phyloP scores from a whole-genome alignment of 1,140 invertebrate species.

The Triops longicaudatus region DNA sequence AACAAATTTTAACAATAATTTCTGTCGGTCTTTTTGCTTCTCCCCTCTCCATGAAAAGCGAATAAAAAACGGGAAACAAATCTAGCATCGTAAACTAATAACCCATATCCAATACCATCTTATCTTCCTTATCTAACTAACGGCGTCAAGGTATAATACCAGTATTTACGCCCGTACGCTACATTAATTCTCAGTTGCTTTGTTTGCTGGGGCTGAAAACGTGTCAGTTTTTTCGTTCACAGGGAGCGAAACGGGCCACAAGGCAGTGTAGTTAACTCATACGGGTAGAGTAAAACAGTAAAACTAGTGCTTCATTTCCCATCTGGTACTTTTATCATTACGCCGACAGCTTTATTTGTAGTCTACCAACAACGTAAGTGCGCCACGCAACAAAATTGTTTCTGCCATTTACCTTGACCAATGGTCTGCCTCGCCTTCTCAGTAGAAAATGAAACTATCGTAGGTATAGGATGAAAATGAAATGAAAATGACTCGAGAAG shows the following conservation, averaged over 20 bases:
- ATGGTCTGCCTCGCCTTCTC: not conserved
- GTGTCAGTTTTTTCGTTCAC: too few species aligned
- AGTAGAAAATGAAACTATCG: too few species aligned
- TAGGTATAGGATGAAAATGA: not conserved
- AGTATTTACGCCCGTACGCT: not conserved
- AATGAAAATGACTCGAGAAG: not conserved
- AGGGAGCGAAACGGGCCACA: too few species aligned
- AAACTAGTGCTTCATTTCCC: not conserved
- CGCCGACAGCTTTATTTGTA: not conserved
- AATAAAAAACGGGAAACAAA: not conserved
- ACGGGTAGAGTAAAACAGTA: not conserved
- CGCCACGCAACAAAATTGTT: not conserved
- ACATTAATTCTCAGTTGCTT: not conserved
- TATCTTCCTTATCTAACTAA: conserved; percentile 4
- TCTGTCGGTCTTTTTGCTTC: not conserved
- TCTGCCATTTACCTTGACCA: not conserved
- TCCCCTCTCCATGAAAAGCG: not conserved
- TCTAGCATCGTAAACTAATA: not conserved
- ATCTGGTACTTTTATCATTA: not conserved
- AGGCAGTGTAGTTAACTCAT: too few species aligned
- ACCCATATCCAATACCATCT: not conserved
- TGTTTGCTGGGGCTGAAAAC: too few species aligned
- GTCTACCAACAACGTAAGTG: not conserved
- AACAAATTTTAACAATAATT: not conserved
- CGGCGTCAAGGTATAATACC: not conserved